A percentile compares a stretch with the other conserved stretches of the same genome.
Evolutionary conservation across 2,888 invertebrate genomes (phyloP).

Genomic region (Mythimna pallens): DNA sequence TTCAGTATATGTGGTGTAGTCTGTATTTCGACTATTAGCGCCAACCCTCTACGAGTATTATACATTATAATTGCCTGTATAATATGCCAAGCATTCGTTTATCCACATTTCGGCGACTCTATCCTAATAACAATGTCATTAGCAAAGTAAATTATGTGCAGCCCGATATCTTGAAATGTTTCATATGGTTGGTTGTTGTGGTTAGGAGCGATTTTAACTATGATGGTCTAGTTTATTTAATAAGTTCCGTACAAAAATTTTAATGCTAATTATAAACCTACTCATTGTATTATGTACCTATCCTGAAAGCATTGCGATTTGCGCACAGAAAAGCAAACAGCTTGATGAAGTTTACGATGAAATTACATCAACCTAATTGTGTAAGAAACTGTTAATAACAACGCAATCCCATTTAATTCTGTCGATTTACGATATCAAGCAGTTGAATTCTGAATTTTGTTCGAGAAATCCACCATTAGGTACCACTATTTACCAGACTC

Average conservation of each 20-base stretch:
- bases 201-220: too few species aligned
- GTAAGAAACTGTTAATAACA: not conserved
- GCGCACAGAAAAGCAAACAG: not conserved
- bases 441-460: not conserved
- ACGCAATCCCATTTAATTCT: not conserved
- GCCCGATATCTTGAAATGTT: not conserved
- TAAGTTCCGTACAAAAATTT: not conserved
- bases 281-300: too few species aligned
- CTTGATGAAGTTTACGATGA: not conserved
- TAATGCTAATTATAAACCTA: not conserved
- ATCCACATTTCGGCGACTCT: not conserved
- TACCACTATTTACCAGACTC: not conserved
- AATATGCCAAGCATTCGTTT: not conserved
- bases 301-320: not conserved
- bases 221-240: not conserved
- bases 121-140: not conserved
- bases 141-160: not conserved
- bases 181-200: not conserved
- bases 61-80: too few species aligned
- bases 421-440: not conserved
- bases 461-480: not conserved
- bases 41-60: too few species aligned
- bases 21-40: too few species aligned
- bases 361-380: not conserved
- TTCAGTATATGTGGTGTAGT: too few species aligned